Conservation (phyloP, 2,888 invertebrate genomes). For the Schizotus pectinicornis region DNA sequence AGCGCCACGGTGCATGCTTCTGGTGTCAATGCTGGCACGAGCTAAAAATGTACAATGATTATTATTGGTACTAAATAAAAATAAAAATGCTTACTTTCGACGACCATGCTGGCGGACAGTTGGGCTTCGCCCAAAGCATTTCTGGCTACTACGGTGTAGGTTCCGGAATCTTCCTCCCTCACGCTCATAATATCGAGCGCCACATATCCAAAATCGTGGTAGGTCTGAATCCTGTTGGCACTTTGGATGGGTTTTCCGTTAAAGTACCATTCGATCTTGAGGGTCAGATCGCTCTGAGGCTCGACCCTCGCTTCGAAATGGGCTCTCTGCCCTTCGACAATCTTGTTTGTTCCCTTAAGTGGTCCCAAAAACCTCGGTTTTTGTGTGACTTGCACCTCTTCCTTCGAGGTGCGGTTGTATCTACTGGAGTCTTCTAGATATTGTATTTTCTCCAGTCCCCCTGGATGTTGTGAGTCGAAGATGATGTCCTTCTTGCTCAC, state of each 20-base stretch:
- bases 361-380: conserved; percentile 89
- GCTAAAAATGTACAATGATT: conserved; percentile 60
- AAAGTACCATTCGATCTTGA: conserved; percentile 96
- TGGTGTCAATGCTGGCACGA: conserved; percentile 86
- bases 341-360: conserved; percentile 90
- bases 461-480: conserved; percentile 90
- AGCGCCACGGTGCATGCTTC: conserved; percentile 86
- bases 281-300: conserved; percentile 91
- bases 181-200: conserved; percentile 94
- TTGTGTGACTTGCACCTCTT: conserved; percentile 76
- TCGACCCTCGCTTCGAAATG: conserved; percentile 95
- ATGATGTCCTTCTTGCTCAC: conserved; percentile 85
- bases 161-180: conserved; percentile 89
- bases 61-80: not conserved
- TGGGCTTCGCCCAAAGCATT: conserved; percentile 91
- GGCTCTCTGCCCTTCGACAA: conserved; percentile 91
- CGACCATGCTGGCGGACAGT: conserved; percentile 81
- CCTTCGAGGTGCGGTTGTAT: conserved; percentile 69
- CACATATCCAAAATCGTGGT: conserved; percentile 96
- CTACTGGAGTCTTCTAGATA: conserved; percentile 84
- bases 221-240: conserved; percentile 91
- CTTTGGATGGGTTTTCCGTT: conserved; percentile 90
- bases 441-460: conserved; percentile 90
- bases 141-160: conserved; percentile 91
- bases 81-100: conserved; percentile 76